These are phyloP conservation scores for Nezara viridula DNA, from an alignment of 2,888 invertebrate genomes.

Conservation along the genomic window DNA sequence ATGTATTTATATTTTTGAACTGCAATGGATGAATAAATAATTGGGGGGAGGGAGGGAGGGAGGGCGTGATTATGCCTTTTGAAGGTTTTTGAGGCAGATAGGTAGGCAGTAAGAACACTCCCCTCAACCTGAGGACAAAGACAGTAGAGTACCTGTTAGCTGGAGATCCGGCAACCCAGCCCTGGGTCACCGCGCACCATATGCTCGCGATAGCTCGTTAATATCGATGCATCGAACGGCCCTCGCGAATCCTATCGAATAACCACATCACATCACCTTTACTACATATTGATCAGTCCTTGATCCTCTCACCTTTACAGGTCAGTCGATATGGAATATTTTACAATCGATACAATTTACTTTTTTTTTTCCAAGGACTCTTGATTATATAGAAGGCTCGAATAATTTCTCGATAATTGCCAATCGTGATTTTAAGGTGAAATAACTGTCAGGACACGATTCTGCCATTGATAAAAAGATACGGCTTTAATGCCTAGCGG, in stretches of 20 bases:
- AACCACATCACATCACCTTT: not conserved
- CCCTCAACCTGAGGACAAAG: not conserved
- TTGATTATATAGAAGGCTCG: conserved; percentile 14
- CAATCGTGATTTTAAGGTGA: not conserved
- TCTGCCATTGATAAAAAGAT: conserved; percentile 4
- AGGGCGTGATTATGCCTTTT: too few species aligned
- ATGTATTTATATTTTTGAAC: too few species aligned
- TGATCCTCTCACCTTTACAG: not conserved
- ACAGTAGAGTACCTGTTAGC: not conserved
- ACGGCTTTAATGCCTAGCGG: not conserved
- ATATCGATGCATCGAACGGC: conserved; percentile 8
- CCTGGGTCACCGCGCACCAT: not conserved
- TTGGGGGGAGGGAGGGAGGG: too few species aligned
- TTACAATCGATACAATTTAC: conserved; percentile 6
- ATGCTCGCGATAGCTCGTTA: not conserved
- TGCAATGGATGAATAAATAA: too few species aligned
- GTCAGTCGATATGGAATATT: not conserved
- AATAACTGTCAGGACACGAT: conserved; percentile 1
- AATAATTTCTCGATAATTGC: not conserved
- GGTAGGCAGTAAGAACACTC: too few species aligned
- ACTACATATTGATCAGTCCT: not conserved
- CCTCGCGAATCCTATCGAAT: not conserved
- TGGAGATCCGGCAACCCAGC: conserved; percentile 14
- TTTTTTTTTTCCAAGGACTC: not conserved
- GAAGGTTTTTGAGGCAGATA: too few species aligned